phyloP scores from a whole-genome alignment of 2,888 invertebrate species.

The Apamea sordens region DNA sequence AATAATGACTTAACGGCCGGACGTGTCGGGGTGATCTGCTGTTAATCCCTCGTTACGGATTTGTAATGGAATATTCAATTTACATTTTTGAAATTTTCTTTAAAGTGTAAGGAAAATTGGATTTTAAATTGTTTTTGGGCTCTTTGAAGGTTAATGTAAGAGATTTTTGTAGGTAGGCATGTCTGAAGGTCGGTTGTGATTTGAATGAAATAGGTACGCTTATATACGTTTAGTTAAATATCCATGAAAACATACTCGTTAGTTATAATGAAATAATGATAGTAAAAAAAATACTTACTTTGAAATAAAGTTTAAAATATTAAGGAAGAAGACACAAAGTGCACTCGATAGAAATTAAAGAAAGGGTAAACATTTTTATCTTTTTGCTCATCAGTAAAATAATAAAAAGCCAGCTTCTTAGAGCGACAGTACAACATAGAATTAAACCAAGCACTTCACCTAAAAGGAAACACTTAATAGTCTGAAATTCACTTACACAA shows the following conservation, averaged over 20 bases:
- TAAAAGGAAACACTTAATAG: slow-evolving; percentile 2
- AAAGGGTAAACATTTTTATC: neutral
- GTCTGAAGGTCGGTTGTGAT: neutral
- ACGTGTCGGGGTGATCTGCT: slow-evolving; percentile 55
- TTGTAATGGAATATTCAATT: slow-evolving; percentile 27
- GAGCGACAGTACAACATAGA: neutral
- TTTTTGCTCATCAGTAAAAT: neutral
- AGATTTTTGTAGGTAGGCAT: neutral
- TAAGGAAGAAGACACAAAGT: neutral
- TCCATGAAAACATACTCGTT: neutral
- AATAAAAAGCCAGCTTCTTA: neutral
- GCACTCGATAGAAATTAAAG: neutral
- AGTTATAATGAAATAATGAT: no score
- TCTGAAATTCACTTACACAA: slow-evolving; percentile 16
- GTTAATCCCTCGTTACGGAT: slow-evolving; percentile 59
- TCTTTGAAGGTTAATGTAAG: neutral
- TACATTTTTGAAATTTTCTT: slow-evolving; percentile 3
- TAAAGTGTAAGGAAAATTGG: neutral
- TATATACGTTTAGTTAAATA: neutral
- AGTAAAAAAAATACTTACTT: neutral
- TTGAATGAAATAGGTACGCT: neutral
- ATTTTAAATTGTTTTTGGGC: neutral
- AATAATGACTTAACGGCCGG: slow-evolving; percentile 68
- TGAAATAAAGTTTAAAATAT: neutral
- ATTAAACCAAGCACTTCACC: neutral